These are phyloP conservation scores for Coelopa pilipes DNA, from an alignment of 2,888 invertebrate genomes.

Conservation along the genomic window DNA sequence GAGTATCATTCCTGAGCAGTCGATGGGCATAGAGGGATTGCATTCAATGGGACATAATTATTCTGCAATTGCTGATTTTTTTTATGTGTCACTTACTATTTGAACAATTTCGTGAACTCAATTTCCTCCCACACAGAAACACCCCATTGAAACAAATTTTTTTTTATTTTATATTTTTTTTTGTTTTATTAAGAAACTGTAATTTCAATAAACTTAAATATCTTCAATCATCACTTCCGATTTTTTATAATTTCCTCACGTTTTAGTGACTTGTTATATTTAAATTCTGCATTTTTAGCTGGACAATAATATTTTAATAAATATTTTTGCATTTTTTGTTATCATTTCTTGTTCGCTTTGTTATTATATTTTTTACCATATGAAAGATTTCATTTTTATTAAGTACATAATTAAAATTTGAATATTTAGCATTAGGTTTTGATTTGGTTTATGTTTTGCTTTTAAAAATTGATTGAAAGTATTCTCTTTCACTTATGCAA, in stretches of 20 bases:
- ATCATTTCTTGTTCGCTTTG: slow-evolving; percentile 23
- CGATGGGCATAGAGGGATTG: too few species aligned
- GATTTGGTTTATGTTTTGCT: slow-evolving; percentile 42
- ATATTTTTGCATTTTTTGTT: slow-evolving; percentile 38
- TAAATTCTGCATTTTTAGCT: slow-evolving; percentile 35
- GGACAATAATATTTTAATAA: slow-evolving; percentile 43
- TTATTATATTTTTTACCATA: slow-evolving; percentile 34
- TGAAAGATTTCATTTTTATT: slow-evolving; percentile 40
- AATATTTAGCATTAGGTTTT: slow-evolving; percentile 42
- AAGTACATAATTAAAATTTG: slow-evolving; percentile 40
- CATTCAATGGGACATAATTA: too few species aligned
- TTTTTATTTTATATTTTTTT: slow-evolving; percentile 52
- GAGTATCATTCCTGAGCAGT: too few species aligned
- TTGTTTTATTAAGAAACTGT: slow-evolving; percentile 68
- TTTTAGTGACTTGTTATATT: slow-evolving; percentile 41
- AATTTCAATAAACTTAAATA: slow-evolving; percentile 68
- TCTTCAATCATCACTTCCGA: slow-evolving; percentile 62
- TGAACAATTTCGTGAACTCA: too few species aligned
- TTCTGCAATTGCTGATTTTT: too few species aligned
- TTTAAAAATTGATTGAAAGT: slow-evolving; percentile 28
- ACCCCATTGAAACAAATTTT: slow-evolving; percentile 17
- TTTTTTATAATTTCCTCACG: slow-evolving; percentile 46
- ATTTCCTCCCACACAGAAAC: too few species aligned
- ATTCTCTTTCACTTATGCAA: slow-evolving; percentile 39
- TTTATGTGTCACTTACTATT: too few species aligned